phyloP scores from a whole-genome alignment of 2,113 vertebrate genomes.

The Grallaria varia region DNA sequence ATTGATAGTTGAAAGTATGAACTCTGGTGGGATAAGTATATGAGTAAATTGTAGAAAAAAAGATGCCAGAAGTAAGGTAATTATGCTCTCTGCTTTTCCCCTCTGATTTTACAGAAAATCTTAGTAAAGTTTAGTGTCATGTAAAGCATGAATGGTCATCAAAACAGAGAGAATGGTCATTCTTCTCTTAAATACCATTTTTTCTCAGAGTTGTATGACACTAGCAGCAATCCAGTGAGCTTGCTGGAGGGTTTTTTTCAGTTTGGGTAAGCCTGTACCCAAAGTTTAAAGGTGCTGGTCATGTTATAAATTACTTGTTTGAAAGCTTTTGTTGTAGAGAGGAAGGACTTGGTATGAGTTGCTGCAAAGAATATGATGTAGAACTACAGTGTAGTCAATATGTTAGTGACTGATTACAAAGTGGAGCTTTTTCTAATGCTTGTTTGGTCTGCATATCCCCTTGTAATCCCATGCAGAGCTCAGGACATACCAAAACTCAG shows the following conservation, averaged over 20 bases:
- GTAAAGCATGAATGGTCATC: neutral
- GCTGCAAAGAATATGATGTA: neutral
- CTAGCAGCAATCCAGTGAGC: neutral
- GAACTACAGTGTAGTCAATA: neutral
- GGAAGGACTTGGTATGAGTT: neutral
- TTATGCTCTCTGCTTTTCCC: neutral
- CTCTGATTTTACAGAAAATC: neutral
- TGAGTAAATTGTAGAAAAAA: neutral
- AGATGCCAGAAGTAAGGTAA: neutral
- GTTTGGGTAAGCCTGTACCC: neutral
- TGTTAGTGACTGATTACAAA: neutral
- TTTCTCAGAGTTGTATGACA: neutral
- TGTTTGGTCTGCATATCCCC: neutral
- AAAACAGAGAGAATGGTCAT: neutral
- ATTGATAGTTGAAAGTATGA: neutral
- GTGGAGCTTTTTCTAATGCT: neutral
- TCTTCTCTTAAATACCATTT: neutral
- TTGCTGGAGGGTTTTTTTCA: neutral
- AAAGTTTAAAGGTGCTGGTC: neutral
- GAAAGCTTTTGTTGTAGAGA: neutral
- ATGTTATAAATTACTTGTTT: neutral
- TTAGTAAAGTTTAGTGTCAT: neutral
- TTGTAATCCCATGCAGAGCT: neutral
- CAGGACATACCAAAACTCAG: neutral
- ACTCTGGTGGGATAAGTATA: neutral